Evolutionary conservation across 2,113 vertebrate species (phyloP).

Genomic region (Helogale parvula): DNA sequence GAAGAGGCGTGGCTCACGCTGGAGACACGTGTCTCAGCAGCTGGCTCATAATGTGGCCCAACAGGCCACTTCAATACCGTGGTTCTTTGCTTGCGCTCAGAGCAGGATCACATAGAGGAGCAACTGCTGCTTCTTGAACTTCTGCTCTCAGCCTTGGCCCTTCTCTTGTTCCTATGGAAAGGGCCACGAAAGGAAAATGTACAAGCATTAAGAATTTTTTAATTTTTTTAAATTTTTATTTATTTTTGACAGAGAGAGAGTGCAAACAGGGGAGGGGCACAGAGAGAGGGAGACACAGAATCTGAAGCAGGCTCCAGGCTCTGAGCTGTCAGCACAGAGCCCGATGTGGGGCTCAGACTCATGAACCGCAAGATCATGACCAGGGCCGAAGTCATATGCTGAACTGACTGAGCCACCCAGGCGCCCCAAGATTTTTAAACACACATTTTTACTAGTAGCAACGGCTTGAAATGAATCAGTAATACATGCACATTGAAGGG

Average conservation of each 20-base stretch:
- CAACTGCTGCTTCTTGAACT: background rate
- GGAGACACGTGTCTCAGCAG: background rate
- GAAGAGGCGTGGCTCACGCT: background rate
- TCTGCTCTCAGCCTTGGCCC: background rate
- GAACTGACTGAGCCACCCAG: too few relatives aligned
- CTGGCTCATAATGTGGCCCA: background rate
- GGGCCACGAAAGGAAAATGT: background rate
- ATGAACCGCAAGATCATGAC: too few relatives aligned
- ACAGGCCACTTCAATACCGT: fast-evolving
- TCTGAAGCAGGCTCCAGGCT: too few relatives aligned
- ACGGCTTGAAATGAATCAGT: background rate
- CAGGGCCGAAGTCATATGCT: too few relatives aligned
- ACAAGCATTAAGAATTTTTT: background rate
- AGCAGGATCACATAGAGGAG: fast-evolving
- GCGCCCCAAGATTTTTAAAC: background rate
- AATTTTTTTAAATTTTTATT: too few relatives aligned
- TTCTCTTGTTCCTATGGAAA: background rate
- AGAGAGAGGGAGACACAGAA: too few relatives aligned
- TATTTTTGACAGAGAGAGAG: too few relatives aligned
- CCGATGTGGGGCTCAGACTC: too few relatives aligned
- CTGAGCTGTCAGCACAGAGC: too few relatives aligned
- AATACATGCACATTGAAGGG: fast-evolving
- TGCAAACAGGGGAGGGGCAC: too few relatives aligned
- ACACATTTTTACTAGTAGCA: background rate
- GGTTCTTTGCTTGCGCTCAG: background rate